Conservation (phyloP, 2,797 vertebrate species). For the Urocyon cinereoargenteus region DNA sequence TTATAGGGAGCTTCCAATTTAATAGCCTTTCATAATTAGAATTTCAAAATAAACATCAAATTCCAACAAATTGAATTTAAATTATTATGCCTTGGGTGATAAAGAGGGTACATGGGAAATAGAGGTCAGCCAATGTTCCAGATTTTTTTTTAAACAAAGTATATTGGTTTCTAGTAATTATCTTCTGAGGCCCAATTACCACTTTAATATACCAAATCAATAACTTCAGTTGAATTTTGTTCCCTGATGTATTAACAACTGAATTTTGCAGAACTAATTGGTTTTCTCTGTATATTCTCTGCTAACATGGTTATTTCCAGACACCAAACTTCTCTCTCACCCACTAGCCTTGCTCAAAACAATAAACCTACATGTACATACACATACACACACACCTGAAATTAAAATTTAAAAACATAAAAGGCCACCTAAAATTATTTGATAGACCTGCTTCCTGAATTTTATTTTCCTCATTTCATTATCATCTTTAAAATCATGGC, state of each 20-base stretch:
- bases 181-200: conserved; percentile 16
- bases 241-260: conserved; percentile 16
- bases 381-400: background rate
- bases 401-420: background rate
- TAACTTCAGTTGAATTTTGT: conserved; percentile 53
- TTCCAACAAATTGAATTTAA: conserved; percentile 70
- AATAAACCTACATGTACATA: background rate
- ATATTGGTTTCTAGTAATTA: conserved; percentile 67
- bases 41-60: conserved; percentile 59
- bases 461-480: background rate
- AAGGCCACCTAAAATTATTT: background rate
- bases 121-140: background rate
- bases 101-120: background rate
- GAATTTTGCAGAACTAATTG: conserved; percentile 61
- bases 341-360: background rate
- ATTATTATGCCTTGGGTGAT: conserved; percentile 32
- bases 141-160: background rate
- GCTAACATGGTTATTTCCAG: conserved; percentile 35
- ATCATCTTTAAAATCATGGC: background rate
- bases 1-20: background rate
- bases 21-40: conserved; percentile 1
- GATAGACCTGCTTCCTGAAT: background rate
- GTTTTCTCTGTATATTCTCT: background rate
- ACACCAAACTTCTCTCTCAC: background rate
- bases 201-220: conserved; percentile 62